phyloP scores from a whole-genome alignment of 2,113 vertebrate species.

The Empidonax alnorum region DNA sequence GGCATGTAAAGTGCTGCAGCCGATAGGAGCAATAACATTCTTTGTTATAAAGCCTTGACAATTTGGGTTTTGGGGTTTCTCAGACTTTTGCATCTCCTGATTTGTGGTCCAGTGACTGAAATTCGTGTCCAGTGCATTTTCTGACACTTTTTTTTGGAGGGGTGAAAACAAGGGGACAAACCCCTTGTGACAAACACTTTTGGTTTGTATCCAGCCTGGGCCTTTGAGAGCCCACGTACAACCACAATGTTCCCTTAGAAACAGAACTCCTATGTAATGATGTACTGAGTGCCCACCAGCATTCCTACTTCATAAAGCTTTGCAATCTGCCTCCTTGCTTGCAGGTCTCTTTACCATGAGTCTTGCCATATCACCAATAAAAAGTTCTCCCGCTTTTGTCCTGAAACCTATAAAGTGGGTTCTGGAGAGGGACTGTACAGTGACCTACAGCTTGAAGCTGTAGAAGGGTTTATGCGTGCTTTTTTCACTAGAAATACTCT shows the following conservation, averaged over 20 bases:
- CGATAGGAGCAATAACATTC: background rate
- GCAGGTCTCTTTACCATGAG: accelerated
- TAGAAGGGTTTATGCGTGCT: background rate
- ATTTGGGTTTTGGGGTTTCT: background rate
- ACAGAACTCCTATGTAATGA: accelerated
- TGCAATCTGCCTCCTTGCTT: background rate
- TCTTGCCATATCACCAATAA: accelerated
- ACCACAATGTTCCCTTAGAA: background rate
- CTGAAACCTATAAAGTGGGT: background rate
- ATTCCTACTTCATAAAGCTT: background rate
- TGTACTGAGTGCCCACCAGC: background rate
- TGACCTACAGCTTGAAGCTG: background rate
- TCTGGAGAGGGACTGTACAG: background rate
- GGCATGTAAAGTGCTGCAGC: background rate
- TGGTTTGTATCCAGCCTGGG: background rate
- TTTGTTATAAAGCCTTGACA: background rate
- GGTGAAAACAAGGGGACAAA: background rate
- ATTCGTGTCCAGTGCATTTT: background rate
- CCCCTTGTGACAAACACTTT: background rate
- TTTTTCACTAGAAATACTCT: background rate
- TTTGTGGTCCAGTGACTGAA: background rate
- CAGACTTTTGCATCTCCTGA: background rate
- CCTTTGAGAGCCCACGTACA: accelerated
- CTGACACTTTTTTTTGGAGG: background rate
- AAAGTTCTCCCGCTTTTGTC: background rate